phyloP scores from a whole-genome alignment of 2,113 vertebrate genomes.

The Hippocampus abdominalis region DNA sequence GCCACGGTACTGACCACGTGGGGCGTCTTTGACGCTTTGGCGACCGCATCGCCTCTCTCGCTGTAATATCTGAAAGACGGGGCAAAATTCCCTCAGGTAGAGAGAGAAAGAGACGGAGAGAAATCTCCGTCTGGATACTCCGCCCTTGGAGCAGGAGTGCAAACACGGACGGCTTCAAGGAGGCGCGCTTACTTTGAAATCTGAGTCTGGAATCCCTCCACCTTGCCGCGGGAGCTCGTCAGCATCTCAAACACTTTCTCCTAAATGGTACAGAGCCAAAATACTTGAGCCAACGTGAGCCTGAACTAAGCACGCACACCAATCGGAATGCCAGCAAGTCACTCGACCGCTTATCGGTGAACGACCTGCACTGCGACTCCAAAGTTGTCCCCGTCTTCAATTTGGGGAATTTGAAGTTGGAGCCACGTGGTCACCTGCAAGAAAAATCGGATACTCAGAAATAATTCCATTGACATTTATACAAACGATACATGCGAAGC shows the following conservation, averaged over 20 bases:
- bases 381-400: constrained; percentile 91
- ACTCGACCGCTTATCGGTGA: neutral
- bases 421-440: constrained; percentile 84
- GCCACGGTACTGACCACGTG: constrained; percentile 86
- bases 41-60: constrained; percentile 85
- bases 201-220: constrained; percentile 85
- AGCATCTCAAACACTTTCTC: constrained; percentile 89
- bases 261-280: constrained; percentile 52
- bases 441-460: neutral
- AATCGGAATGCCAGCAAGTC: neutral
- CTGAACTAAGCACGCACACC: neutral
- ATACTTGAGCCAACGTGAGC: neutral
- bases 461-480: neutral
- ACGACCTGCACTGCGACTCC: constrained; percentile 88
- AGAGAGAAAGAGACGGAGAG: too few relatives aligned
- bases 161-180: neutral
- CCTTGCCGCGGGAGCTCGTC: constrained; percentile 82
- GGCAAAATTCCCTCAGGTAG: neutral
- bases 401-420: constrained; percentile 84
- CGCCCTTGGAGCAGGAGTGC: too few relatives aligned
- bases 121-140: too few relatives aligned
- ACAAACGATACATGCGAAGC: too few relatives aligned
- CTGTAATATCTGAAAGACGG: constrained; percentile 77
- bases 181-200: constrained; percentile 79
- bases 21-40: constrained; percentile 82